Evolutionary conservation across 2,888 invertebrate species (phyloP), one percentile per base, ranked within the genome.

Genomic region (Phaedon cochleariae): DNA sequence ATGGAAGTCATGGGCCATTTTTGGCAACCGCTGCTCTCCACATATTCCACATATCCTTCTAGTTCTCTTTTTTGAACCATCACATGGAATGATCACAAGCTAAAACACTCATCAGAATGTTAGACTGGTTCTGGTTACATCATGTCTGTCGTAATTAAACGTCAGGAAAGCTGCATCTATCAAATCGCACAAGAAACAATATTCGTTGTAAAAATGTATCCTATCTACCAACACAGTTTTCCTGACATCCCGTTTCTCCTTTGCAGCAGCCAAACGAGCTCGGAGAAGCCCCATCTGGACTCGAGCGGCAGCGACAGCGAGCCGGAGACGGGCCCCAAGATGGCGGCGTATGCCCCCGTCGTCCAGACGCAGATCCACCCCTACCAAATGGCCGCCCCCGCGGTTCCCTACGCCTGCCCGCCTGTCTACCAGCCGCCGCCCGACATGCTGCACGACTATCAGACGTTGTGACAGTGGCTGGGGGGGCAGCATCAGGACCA

Each of bases 401-500:
- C 76, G 45, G 41, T 45, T 1, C 74, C 79, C 22, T 71, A 69
- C 53, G 59, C 69, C 74, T 79, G 80, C 29, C 83, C 83, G 71
- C 79, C 82, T 12, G 70, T 82, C 62, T 83, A 84, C 72, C 82
- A 81, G 62, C 75, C 81, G 31, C 79, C 83, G 20, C 81, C 81
- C 15, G 80, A 81, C 37, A 78, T 83, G 53, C 73, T 84, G 29
- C 84, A 84, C 74, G 84, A 84, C 69, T 84, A 84, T 64, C 84
- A 84, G 74, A 81, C 84, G 12, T 84, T 84, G 84, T 84, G 84
- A 84, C 84, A 84, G 73, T 84, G 83, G 84, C 77, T 84, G 65
- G 72, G 75, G 34, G 68, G 65, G 21, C 77, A 75, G 26, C 75
- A n/a, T n/a, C n/a, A 74, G 67, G 68, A 68, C 55, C 55, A 62